A percentile compares a stretch with the other conserved stretches of the same genome.
These are phyloP conservation scores for Lasioglossum malachurum DNA, from an alignment of 2,888 invertebrate genomes.

Conservation along the genomic window DNA sequence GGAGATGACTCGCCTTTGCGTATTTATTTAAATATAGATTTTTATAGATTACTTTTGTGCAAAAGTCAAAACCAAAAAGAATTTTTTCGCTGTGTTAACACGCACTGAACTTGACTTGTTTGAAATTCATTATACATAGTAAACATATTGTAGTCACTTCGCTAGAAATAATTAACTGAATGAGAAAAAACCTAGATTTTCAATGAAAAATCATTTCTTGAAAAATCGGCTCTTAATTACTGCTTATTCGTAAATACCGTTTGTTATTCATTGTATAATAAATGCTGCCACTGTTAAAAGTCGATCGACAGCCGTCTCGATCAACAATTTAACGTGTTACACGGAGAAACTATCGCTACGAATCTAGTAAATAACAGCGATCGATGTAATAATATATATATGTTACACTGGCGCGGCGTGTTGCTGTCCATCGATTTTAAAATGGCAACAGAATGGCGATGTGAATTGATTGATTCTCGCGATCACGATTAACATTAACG, in stretches of 20 bases:
- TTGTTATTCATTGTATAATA: too few species aligned
- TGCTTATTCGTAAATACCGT: neutral
- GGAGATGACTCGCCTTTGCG: neutral
- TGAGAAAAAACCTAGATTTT: neutral
- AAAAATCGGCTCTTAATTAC: neutral
- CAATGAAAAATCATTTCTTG: neutral
- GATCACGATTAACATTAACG: constrained; percentile 37
- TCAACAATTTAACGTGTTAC: constrained; percentile 22
- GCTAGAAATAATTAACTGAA: neutral
- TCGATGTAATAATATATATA: constrained; percentile 7
- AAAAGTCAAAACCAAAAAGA: too few species aligned
- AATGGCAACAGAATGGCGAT: neutral
- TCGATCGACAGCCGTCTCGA: constrained; percentile 15
- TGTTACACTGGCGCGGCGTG: neutral
- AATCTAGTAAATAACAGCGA: constrained; percentile 14
- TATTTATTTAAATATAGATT: neutral
- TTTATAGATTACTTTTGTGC: too few species aligned
- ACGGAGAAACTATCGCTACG: constrained; percentile 23
- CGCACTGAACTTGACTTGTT: too few species aligned
- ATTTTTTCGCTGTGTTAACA: too few species aligned
- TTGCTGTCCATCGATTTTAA: constrained; percentile 12
- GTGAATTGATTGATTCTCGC: neutral
- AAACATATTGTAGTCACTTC: neutral
- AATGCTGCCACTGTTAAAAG: neutral
- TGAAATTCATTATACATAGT: too few species aligned